Evolutionary conservation across 2,888 invertebrate genomes (phyloP).

Genomic region (Standfussiana lucernea): DNA sequence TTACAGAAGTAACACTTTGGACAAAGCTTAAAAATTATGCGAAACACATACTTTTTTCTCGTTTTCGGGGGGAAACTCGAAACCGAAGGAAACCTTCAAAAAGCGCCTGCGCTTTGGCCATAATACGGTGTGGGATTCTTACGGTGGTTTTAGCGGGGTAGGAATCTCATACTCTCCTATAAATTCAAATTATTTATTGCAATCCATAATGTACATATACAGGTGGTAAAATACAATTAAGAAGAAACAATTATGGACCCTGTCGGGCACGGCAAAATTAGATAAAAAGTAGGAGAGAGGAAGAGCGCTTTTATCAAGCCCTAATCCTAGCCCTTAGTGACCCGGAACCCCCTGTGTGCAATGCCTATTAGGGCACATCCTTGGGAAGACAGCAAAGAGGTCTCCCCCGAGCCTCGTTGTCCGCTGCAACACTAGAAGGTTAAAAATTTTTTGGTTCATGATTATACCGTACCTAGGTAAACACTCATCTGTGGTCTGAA

Average conservation of each 20-base stretch:
- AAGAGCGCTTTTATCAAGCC: too few species aligned
- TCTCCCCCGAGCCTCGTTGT: background rate
- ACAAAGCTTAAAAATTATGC: background rate
- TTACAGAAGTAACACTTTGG: slow-evolving; percentile 34
- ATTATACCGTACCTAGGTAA: background rate
- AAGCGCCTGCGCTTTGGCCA: background rate
- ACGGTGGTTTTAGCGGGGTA: background rate
- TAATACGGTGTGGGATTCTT: background rate
- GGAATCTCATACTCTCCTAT: too few species aligned
- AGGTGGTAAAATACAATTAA: too few species aligned
- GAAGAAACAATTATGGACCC: too few species aligned
- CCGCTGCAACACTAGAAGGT: background rate
- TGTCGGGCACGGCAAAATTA: too few species aligned
- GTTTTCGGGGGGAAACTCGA: background rate
- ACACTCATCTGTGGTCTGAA: background rate
- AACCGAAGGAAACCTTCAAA: background rate
- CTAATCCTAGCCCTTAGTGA: background rate
- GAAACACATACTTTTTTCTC: background rate
- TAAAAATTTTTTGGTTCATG: background rate
- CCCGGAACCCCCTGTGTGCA: background rate
- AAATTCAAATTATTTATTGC: too few species aligned
- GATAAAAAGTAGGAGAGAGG: too few species aligned
- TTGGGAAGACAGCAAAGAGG: background rate
- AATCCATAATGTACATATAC: too few species aligned
- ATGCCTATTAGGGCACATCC: background rate